phyloP scores from a whole-genome alignment of 37 sponge, comb jelly and placozoan species.

The Hormiphora californensis region DNA sequence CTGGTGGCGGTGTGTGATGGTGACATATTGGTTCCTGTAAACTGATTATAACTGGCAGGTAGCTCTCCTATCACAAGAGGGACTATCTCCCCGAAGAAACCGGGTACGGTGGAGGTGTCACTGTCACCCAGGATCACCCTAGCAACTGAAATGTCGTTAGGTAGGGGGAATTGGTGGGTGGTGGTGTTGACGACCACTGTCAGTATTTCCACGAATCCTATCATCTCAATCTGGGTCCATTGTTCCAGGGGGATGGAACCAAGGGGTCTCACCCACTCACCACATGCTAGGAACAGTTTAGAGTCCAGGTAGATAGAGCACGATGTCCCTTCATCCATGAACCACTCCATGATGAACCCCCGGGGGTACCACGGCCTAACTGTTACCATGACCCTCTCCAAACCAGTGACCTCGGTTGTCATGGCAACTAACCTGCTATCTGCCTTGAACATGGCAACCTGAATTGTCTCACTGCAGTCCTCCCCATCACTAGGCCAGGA shows the following conservation, averaged over 20 bases:
- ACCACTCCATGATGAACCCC: neutral
- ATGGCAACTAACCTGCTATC: neutral
- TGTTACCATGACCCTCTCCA: too few relatives aligned
- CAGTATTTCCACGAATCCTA: neutral
- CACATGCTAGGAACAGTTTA: neutral
- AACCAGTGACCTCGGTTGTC: neutral
- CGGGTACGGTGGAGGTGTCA: neutral
- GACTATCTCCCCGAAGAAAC: conserved; percentile 39
- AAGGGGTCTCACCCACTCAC: neutral
- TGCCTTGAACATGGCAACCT: conserved; percentile 25
- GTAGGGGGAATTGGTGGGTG: neutral
- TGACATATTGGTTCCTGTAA: too few relatives aligned
- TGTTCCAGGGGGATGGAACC: neutral
- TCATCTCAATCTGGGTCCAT: neutral
- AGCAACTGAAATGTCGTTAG: neutral
- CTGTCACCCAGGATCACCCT: neutral
- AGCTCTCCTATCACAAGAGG: too few relatives aligned
- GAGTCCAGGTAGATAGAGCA: neutral
- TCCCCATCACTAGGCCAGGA: neutral
- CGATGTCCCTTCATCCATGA: neutral
- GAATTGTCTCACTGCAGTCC: neutral
- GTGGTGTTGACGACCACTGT: neutral
- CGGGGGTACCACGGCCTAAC: conserved; percentile 30
- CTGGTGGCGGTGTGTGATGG: too few relatives aligned
- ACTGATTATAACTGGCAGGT: too few relatives aligned